Conservation (phyloP, 2,113 vertebrate species). For the Upupa epops region DNA sequence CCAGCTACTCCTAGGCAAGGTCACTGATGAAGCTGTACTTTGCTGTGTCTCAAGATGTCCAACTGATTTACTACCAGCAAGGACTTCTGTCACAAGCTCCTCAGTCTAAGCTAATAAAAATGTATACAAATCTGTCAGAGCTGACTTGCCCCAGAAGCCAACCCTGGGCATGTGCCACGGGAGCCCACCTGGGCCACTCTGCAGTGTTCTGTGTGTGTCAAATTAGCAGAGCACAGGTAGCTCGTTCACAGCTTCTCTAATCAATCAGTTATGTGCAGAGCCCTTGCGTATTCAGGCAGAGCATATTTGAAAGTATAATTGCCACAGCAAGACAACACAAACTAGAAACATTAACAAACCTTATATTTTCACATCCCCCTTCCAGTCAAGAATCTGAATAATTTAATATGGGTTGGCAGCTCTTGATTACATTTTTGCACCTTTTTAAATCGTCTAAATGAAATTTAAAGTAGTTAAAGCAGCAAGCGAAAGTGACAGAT, state of each 20-base stretch:
- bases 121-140: not conserved
- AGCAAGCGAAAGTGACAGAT: not conserved
- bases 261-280: conserved; percentile 9
- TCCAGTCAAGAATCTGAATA: not conserved
- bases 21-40: not conserved
- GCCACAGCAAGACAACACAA: conserved; percentile 58
- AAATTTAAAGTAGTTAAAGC: conserved; percentile 19
- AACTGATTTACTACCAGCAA: not conserved
- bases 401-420: conserved; percentile 33
- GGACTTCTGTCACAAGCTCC: not conserved
- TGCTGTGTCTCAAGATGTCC: not conserved
- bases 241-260: not conserved
- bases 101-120: not conserved
- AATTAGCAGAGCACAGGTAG: not conserved
- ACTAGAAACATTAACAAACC: conserved; percentile 29
- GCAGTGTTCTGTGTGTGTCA: not conserved
- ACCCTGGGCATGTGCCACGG: rapidly evolving
- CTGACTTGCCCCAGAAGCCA: not conserved
- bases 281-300: not conserved
- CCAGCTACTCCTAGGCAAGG: not conserved
- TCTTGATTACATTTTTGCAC: conserved; percentile 45
- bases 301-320: conserved; percentile 60
- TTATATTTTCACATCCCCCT: not conserved
- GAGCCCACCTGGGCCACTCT: not conserved
- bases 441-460: conserved; percentile 13